Conservation (phyloP, 2,113 vertebrate species). For the Telmatochromis bifrenatus region DNA sequence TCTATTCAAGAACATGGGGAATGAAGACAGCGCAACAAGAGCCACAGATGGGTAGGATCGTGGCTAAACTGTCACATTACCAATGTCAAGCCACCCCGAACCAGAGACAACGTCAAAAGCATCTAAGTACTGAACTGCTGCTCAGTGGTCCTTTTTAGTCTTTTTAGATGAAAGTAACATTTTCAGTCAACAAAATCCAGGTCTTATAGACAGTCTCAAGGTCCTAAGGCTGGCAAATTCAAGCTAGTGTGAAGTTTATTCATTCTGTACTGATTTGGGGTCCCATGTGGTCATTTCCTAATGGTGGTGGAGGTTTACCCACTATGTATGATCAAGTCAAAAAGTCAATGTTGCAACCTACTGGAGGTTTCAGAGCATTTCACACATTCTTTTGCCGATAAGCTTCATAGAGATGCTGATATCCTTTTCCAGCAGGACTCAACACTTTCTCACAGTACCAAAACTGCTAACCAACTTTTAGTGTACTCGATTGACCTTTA, state of each 20-base stretch:
- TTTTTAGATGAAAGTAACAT: neutral
- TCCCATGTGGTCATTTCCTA: neutral
- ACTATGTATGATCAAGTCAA: neutral
- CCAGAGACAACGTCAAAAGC: neutral
- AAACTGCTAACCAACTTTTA: neutral
- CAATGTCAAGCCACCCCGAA: neutral
- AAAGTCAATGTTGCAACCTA: neutral
- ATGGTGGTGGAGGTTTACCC: neutral
- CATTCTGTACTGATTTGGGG: neutral
- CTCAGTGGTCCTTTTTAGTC: neutral
- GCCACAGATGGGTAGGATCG: neutral
- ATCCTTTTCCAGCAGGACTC: neutral
- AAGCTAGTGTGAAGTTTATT: neutral
- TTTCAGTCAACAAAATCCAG: neutral
- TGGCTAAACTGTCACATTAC: neutral
- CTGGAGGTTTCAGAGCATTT: neutral
- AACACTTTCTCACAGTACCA: neutral
- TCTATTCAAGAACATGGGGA: accelerated
- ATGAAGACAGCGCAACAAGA: neutral
- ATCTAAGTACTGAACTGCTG: neutral
- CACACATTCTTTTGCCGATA: accelerated
- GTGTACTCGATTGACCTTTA: neutral
- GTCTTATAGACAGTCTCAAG: neutral
- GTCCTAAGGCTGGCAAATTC: neutral
- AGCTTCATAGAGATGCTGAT: neutral